Conservation (phyloP, 30 jellyfish, hydroid and myxozoan species). For the Nemopilema nomurai region DNA sequence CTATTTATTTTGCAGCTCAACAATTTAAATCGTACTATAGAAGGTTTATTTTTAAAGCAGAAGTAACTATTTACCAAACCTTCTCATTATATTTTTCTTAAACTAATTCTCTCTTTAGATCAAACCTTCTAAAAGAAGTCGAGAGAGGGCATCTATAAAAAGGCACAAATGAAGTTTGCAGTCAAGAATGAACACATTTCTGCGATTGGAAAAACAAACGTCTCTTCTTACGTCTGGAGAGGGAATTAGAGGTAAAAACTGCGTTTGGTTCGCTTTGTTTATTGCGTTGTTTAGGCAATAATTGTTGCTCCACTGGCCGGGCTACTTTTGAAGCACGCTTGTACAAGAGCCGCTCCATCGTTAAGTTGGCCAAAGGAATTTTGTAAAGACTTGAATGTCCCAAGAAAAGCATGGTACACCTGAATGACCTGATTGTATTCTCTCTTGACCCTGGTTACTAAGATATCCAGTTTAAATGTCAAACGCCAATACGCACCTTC, state of each 20-base stretch:
- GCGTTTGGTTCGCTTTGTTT: neutral
- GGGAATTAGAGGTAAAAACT: neutral
- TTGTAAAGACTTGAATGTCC: too few species aligned
- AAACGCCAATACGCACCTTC: slow-evolving; percentile 20
- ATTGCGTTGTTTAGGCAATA: neutral
- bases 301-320: neutral
- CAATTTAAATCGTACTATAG: neutral
- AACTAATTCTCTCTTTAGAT: neutral
- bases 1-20: neutral
- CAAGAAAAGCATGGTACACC: too few species aligned
- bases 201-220: neutral
- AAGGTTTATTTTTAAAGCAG: neutral
- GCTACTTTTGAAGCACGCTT: neutral
- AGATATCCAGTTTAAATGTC: too few species aligned
- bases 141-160: neutral
- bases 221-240: neutral
- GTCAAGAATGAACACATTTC: neutral
- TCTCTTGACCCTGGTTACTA: too few species aligned
- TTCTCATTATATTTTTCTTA: neutral
- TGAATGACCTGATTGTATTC: too few species aligned
- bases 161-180: neutral
- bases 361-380: neutral
- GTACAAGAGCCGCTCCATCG: neutral
- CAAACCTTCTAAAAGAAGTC: neutral
- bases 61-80: neutral